Evolutionary conservation across 2,888 invertebrate genomes (phyloP).

Genomic region (Tenthredo amoena): DNA sequence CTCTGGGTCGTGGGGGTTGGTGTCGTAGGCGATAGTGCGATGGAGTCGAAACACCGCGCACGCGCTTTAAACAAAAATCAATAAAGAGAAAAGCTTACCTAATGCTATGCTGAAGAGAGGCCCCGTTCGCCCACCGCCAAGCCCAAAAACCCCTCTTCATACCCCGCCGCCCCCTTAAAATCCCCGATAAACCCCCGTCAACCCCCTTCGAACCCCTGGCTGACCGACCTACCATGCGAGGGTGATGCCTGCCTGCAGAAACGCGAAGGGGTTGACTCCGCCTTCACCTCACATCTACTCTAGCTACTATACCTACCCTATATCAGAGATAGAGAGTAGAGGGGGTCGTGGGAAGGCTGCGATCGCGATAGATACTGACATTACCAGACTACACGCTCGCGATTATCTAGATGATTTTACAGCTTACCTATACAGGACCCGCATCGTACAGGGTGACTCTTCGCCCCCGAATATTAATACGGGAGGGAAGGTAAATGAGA

Average conservation of each 20-base stretch:
- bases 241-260: conserved; percentile 16
- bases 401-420: conserved; percentile 74
- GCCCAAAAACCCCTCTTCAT: neutral
- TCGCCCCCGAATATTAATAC: conserved; percentile 4
- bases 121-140: neutral
- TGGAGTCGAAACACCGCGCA: conserved; percentile 69
- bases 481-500: conserved; percentile 50
- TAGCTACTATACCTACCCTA: conserved; percentile 43
- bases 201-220: neutral
- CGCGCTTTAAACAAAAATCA: conserved; percentile 78
- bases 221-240: neutral
- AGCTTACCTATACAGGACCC: conserved; percentile 49
- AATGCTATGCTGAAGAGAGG: conserved; percentile 67
- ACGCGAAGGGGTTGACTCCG: conserved; percentile 75
- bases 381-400: conserved; percentile 65
- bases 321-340: neutral
- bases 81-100: conserved; percentile 78
- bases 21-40: conserved; percentile 69
- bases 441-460: conserved; percentile 68
- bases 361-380: conserved; percentile 68
- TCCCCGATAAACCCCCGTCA: too few relatives aligned
- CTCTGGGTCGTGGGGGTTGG: conserved; percentile 61
- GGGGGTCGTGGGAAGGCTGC: neutral
- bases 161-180: neutral
- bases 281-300: conserved; percentile 66